A percentile compares a stretch with the other conserved stretches of the same genome.
Conservation (phyloP, 2,888 invertebrate species). For the Lasius platythorax region DNA sequence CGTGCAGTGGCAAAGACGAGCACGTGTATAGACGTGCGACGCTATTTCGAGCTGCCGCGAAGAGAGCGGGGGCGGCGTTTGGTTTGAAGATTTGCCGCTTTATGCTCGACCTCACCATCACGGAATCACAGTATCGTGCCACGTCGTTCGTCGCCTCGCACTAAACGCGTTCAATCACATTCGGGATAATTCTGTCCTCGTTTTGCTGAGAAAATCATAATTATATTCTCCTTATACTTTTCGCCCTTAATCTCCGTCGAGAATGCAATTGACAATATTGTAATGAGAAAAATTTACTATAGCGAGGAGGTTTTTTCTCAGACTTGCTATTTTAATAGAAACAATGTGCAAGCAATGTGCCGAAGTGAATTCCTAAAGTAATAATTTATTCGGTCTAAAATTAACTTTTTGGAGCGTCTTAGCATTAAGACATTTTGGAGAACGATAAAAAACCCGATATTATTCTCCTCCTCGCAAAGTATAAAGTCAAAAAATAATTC, state of each 20-base stretch:
- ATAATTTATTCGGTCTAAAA: neutral
- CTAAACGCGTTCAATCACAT: neutral
- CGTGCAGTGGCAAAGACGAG: slow-evolving; percentile 62
- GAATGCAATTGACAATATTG: neutral
- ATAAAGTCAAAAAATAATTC: slow-evolving; percentile 13
- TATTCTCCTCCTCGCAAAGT: neutral
- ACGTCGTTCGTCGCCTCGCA: neutral
- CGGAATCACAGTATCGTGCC: slow-evolving; percentile 67
- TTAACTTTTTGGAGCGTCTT: neutral
- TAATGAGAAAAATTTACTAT: neutral
- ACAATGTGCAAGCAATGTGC: neutral
- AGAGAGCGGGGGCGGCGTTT: slow-evolving; percentile 81
- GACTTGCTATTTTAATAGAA: neutral
- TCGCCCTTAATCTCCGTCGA: neutral
- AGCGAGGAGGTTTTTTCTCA: neutral
- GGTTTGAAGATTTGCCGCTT: slow-evolving; percentile 77
- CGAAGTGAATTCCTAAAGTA: neutral
- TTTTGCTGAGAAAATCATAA: neutral
- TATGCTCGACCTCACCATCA: slow-evolving; percentile 71
- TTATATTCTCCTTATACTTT: neutral
- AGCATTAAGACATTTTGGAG: neutral
- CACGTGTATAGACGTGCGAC: slow-evolving; percentile 79
- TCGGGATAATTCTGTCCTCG: neutral
- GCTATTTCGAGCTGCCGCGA: slow-evolving; percentile 79
- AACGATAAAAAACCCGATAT: neutral